Evolutionary conservation across 1,140 invertebrate genomes (phyloP), one percentile per base, ranked within the genome.

Genomic region (Drosophila sechellia): DNA sequence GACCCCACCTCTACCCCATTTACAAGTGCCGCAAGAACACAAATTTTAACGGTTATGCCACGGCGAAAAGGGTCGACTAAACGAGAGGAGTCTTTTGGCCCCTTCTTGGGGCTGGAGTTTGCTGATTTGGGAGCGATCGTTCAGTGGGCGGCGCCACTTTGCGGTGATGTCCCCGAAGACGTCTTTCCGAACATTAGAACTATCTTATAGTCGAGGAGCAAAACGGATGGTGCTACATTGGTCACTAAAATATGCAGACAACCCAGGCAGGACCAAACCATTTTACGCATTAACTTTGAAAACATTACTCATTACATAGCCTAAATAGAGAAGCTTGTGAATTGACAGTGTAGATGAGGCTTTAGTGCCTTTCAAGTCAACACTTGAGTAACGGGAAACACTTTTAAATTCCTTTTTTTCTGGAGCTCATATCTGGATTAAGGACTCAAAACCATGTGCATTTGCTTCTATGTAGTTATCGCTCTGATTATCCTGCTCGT

Each of bases 31-130:
- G 55, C 77, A 77, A 68, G 77, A 80, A 68, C 75, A 87, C 83
- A 86, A 87, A 81, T 83, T 76, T 81, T 87, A 86, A 86, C 75
- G 83, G 79, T 86, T 86, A 86, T 86, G 70, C 65, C 54, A 46
- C 46, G 56, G 39, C 48, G 42, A 49, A 46, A 61, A 50, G 65
- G 43, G 65, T 54, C 45, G 39, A 45, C 11, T 10, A 15, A 46
- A 12, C 3, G 35, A 8, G 20, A 12, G 15, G 20, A 20, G 42
- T 20, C 22, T 12, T 54, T 40, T 22, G 11, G 31, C 48, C 34
- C 15, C 48, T 55, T 6, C 31, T 45, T 50, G 59, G 31, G 63
- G 63, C 49, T 15, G 5, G 8, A n/a, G 25, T 20, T 11, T 48
- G 46, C 13, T n/a, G 11, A 20, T 31, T 25, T 42, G 17, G 43